Conservation (phyloP, 2,888 invertebrate species). For the Ashinkailepas kermadecensis region DNA sequence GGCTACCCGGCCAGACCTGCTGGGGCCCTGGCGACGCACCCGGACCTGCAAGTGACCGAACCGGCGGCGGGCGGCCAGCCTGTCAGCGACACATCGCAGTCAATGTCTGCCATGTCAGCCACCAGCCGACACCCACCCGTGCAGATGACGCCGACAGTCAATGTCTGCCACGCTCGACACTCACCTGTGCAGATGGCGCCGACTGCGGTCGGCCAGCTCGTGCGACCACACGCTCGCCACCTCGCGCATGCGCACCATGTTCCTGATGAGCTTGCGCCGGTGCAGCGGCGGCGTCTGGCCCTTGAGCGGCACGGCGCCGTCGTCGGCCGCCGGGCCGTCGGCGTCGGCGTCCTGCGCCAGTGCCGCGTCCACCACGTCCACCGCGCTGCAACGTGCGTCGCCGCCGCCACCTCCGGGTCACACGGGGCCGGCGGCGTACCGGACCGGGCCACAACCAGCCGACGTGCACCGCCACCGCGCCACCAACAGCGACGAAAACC, state of each 20-base stretch:
- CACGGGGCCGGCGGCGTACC: too few species aligned
- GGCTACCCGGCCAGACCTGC: too few species aligned
- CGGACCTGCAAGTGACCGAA: too few species aligned
- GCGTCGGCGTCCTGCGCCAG: not conserved
- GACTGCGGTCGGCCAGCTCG: conserved; percentile 1
- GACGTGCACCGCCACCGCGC: too few species aligned
- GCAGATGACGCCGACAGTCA: not conserved
- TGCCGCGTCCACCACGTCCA: not conserved
- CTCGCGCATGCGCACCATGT: conserved; percentile 9
- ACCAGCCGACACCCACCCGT: not conserved
- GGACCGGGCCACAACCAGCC: too few species aligned
- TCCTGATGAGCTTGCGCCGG: not conserved
- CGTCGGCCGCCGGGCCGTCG: not conserved
- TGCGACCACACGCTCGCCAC: conserved; percentile 19
- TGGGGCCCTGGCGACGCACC: too few species aligned
- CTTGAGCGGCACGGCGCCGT: not conserved
- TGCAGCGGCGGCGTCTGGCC: conserved; percentile 21
- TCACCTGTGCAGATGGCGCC: conserved; percentile 5
- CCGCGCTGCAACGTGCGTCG: not conserved
- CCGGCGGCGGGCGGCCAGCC: too few species aligned
- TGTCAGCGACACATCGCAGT: too few species aligned
- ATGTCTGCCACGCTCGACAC: not conserved
- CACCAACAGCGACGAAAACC: too few species aligned
- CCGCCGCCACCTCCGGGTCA: too few species aligned
- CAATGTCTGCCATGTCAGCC: too few species aligned